These are phyloP conservation scores for Pantala flavescens DNA, from an alignment of 1,140 invertebrate species.

Conservation along the genomic window DNA sequence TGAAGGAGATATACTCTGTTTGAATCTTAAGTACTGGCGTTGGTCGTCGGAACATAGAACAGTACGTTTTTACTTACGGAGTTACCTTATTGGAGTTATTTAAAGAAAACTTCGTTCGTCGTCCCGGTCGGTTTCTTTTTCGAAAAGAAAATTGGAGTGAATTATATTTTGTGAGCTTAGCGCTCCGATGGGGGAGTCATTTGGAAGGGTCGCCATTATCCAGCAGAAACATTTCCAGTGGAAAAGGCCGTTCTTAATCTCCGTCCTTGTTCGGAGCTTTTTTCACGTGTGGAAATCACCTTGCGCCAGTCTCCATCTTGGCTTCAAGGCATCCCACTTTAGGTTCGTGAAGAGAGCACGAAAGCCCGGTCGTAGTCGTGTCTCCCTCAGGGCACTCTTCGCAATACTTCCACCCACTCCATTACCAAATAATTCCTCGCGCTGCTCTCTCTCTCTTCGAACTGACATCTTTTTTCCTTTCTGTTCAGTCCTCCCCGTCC, in stretches of 20 bases:
- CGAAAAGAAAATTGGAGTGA: too few species aligned
- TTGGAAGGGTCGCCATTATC: too few species aligned
- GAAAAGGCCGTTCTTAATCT: not conserved
- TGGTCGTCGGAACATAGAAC: too few species aligned
- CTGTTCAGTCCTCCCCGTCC: not conserved
- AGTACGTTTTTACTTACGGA: too few species aligned
- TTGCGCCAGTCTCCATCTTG: not conserved
- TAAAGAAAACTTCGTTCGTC: too few species aligned
- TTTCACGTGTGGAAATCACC: constrained; percentile 1
- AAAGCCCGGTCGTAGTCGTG: not conserved
- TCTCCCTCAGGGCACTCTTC: not conserved
- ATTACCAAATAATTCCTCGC: not conserved
- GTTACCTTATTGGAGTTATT: too few species aligned
- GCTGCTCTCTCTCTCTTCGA: not conserved
- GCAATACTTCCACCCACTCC: not conserved
- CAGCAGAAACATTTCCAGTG: too few species aligned
- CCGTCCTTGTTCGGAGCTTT: not conserved
- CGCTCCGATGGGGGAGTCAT: too few species aligned
- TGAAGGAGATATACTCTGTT: too few species aligned
- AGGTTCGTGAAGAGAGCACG: not conserved
- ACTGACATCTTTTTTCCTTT: not conserved
- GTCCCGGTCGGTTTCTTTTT: too few species aligned
- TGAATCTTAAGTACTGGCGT: too few species aligned
- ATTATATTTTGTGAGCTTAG: too few species aligned
- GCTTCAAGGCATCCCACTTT: not conserved